Base-by-base conservation (phyloP, 2,797 vertebrate species). In the Hozukius guyotensis region DNA sequence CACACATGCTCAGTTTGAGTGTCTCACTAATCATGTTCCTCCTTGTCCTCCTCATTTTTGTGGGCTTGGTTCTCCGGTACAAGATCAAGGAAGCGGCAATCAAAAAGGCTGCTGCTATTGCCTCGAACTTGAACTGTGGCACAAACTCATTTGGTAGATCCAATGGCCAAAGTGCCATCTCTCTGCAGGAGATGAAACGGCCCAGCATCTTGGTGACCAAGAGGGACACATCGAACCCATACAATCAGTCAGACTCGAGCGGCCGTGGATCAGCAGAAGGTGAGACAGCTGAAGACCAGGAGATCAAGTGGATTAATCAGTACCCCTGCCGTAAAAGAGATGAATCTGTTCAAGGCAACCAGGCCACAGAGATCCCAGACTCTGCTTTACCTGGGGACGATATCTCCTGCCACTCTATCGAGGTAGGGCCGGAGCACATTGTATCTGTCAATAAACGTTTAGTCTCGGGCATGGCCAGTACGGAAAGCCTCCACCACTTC, bases 271-370 rank as follows among this genome's bases (percentile, higher is more conserved):
- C 97, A 46, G 96, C 96, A 0, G 96, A 98, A 87, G 97, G 96
- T 31, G 97, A 98, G 89, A 97, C 95, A 4, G 96, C 96, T 6
- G 98, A 99, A 80, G 97, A 99, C 2, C 96, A 97, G 83, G 98
- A 98, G 93, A 98, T 99, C 64, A 97, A 97, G 89, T 95, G 93
- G 95, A 98, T 98, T 69, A 98, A 96, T 78, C 94, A 97, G 55
- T 93, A 94, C 78, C 94, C 94, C 65, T 96, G 92, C 76, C 92
- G 87, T 63, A 96, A 96, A 91, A 92, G 87, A 53, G 49, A 85
- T 0, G n/a, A 90, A 56, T 94, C 93, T 1, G 56, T 46, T 1
- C 81, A 94, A 65, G 93, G 90, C 0, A 84, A 94, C 25, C 56
- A 56, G 0, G 16, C 80, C 12, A 94, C 81, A 0, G 87, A 88